Conservation (phyloP, 92 coral and sea anemone genomes). For the Epizoanthus rinbou region DNA sequence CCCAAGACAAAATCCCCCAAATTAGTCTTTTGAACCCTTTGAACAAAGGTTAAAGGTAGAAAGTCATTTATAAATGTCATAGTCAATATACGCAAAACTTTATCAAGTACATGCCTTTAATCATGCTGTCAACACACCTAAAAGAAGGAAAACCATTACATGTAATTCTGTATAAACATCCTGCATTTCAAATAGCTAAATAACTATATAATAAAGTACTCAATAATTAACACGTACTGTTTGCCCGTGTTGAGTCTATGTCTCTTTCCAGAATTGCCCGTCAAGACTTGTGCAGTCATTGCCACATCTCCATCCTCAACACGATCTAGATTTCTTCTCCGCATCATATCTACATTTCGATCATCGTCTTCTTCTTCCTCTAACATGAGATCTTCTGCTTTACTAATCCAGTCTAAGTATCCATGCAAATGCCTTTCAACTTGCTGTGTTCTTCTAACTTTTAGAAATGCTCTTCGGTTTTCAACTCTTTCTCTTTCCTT, state of each 20-base stretch:
- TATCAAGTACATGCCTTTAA: too few species aligned
- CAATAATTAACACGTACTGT: constrained; percentile 62
- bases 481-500: constrained; percentile 99
- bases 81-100: too few species aligned
- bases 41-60: too few species aligned
- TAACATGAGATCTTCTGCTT: constrained; percentile 97
- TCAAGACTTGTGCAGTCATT: constrained; percentile 93
- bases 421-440: constrained; percentile 96
- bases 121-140: too few species aligned
- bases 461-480: constrained; percentile 94
- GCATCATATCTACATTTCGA: constrained; percentile 73
- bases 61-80: too few species aligned
- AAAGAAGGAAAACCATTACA: too few species aligned
- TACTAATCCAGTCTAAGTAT: constrained; percentile 96
- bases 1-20: too few species aligned
- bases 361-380: constrained; percentile 93
- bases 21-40: too few species aligned
- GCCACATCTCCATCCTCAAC: constrained; percentile 98
- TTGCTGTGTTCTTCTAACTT: constrained; percentile 97
- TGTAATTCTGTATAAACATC: too few species aligned
- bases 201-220: not conserved
- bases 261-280: constrained; percentile 89
- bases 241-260: constrained; percentile 92
- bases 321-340: constrained; percentile 78
- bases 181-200: too few species aligned